Conservation (phyloP, 2,888 invertebrate species). For the Pyrrhosoma nymphula region DNA sequence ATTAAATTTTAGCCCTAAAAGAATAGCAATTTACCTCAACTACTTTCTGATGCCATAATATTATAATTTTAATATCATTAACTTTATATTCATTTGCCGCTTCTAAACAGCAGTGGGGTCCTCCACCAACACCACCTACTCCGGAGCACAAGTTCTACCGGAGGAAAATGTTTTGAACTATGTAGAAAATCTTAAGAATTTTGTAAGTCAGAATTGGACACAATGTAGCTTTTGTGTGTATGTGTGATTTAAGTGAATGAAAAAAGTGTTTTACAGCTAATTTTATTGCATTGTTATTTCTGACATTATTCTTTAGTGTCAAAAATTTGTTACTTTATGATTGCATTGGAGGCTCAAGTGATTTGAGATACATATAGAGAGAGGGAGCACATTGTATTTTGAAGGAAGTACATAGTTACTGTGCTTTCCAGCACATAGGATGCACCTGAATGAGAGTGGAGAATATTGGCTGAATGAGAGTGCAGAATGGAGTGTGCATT, state of each 20-base stretch:
- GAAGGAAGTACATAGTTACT: no score
- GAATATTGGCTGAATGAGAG: no score
- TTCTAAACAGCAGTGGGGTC: neutral
- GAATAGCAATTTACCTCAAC: no score
- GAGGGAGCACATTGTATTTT: no score
- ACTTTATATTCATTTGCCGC: neutral
- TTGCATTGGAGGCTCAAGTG: no score
- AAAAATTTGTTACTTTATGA: no score
- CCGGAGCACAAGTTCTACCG: slow-evolving; percentile 53
- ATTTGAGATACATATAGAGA: no score
- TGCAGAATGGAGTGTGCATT: no score
- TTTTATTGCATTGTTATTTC: neutral
- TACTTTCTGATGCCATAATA: neutral
- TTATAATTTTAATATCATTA: no score
- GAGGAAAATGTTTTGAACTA: slow-evolving; percentile 49
- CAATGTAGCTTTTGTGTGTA: neutral
- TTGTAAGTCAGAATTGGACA: neutral
- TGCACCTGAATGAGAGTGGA: no score
- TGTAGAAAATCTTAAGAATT: neutral
- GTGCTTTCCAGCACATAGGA: no score
- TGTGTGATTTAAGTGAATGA: neutral
- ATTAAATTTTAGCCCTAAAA: no score
- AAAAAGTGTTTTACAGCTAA: neutral
- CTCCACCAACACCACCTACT: slow-evolving; percentile 48
- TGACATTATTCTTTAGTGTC: neutral